phyloP scores from a whole-genome alignment of 1,140 invertebrate species.

The Oncopeltus fasciatus region DNA sequence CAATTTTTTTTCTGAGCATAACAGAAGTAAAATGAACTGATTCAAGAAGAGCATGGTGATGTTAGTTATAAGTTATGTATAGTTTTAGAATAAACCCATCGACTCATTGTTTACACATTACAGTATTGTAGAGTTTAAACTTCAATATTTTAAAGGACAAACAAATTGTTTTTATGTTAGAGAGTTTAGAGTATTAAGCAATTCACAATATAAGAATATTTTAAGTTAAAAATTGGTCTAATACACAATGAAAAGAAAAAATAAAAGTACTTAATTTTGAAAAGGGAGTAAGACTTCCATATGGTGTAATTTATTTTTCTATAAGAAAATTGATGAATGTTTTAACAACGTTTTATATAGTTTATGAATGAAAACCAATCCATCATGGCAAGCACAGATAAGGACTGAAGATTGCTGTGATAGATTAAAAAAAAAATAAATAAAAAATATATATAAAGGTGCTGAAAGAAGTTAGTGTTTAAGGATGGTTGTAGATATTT shows the following conservation, averaged over 20 bases:
- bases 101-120: constrained; percentile 6
- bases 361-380: constrained; percentile 16
- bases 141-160: constrained; percentile 8
- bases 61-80: constrained; percentile 5
- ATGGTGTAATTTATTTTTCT: constrained; percentile 8
- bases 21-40: too few species aligned
- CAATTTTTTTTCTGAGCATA: too few species aligned
- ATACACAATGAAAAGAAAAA: not conserved
- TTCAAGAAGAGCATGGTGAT: not conserved
- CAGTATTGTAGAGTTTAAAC: constrained; percentile 6
- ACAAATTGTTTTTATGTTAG: constrained; percentile 7
- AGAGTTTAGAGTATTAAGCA: not conserved
- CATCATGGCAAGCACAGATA: constrained; percentile 14
- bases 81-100: not conserved
- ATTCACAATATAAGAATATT: not conserved
- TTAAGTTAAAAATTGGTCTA: constrained; percentile 7
- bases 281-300: constrained; percentile 10
- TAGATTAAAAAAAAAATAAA: constrained; percentile 10
- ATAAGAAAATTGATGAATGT: constrained; percentile 7
- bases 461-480: not conserved
- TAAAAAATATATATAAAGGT: not conserved
- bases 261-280: constrained; percentile 1
- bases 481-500: constrained; percentile 6
- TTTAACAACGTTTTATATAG: constrained; percentile 10
- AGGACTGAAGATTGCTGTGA: constrained; percentile 20